Percentiles rank a stretch among this genome's conserved stretches.
Conservation (phyloP, 2,113 vertebrate species). For the Rhinogobius similis region DNA sequence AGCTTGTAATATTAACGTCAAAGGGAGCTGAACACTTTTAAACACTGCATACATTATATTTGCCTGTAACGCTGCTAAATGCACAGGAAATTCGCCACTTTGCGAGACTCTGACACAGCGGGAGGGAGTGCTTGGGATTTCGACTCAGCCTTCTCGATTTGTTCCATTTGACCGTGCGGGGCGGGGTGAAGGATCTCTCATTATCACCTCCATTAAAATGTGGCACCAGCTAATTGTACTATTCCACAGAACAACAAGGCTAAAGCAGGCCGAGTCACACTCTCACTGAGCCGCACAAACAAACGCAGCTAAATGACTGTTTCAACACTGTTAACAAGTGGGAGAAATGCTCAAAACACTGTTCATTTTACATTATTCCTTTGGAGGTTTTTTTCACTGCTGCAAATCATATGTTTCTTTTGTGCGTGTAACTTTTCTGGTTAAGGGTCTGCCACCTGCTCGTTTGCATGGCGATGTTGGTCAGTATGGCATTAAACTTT, state of each 20-base stretch:
- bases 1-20: slow-evolving; percentile 46
- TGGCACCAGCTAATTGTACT: slow-evolving; percentile 8
- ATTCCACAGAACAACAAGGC: slow-evolving; percentile 8
- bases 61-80: slow-evolving; percentile 26
- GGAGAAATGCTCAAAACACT: background rate
- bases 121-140: background rate
- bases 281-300: background rate
- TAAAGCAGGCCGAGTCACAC: background rate
- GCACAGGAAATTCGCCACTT: slow-evolving; percentile 6
- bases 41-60: slow-evolving; percentile 44
- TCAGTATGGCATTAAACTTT: too few species aligned
- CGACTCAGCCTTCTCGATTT: background rate
- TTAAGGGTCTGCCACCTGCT: too few species aligned
- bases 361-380: too few species aligned
- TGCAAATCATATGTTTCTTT: too few species aligned
- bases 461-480: too few species aligned
- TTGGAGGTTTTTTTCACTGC: too few species aligned
- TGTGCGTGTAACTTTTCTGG: too few species aligned
- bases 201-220: slow-evolving; percentile 8
- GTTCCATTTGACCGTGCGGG: background rate
- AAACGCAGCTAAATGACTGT: background rate
- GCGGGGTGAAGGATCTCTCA: background rate
- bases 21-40: slow-evolving; percentile 38
- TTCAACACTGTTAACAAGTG: background rate
- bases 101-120: background rate